These are phyloP conservation scores for Sinelater perroti DNA, from an alignment of 2,888 invertebrate species.

Conservation along the genomic window DNA sequence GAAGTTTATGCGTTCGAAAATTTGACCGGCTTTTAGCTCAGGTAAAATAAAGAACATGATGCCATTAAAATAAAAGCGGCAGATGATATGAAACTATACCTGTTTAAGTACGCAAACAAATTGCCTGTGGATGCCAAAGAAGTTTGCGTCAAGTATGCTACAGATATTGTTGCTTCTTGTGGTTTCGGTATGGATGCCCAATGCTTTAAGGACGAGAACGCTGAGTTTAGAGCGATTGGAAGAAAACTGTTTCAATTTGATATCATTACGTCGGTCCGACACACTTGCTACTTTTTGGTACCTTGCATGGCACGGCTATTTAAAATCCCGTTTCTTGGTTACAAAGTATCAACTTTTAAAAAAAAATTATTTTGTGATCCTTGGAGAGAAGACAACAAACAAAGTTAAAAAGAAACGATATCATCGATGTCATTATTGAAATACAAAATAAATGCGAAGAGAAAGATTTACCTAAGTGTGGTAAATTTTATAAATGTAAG, in stretches of 20 bases:
- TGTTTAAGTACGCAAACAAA: conserved; percentile 56
- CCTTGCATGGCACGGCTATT: conserved; percentile 46
- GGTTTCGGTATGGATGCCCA: conserved; percentile 61
- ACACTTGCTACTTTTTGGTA: conserved; percentile 47
- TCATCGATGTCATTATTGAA: conserved; percentile 50
- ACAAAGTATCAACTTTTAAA: conserved; percentile 47
- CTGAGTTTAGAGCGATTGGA: conserved; percentile 56
- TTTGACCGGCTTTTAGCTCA: conserved; percentile 64
- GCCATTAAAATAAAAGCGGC: conserved; percentile 57
- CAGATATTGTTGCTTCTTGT: conserved; percentile 60
- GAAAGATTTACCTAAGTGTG: not conserved
- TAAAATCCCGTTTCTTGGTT: conserved; percentile 47
- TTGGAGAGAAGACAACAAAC: conserved; percentile 46
- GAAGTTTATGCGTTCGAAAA: conserved; percentile 62
- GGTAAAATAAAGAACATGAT: conserved; percentile 64
- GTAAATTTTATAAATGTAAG: not conserved
- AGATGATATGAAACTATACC: conserved; percentile 42
- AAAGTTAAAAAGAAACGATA: conserved; percentile 49
- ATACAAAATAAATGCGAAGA: conserved; percentile 2
- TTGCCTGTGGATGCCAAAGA: conserved; percentile 51
- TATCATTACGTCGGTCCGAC: conserved; percentile 44
- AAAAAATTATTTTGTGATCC: conserved; percentile 48
- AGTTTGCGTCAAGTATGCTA: conserved; percentile 57
- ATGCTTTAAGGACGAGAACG: conserved; percentile 54
- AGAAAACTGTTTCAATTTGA: conserved; percentile 52